A percentile compares a stretch with the other conserved stretches of the same genome.
Conservation (phyloP, 2,888 invertebrate genomes). For the Phorcus lineatus region DNA sequence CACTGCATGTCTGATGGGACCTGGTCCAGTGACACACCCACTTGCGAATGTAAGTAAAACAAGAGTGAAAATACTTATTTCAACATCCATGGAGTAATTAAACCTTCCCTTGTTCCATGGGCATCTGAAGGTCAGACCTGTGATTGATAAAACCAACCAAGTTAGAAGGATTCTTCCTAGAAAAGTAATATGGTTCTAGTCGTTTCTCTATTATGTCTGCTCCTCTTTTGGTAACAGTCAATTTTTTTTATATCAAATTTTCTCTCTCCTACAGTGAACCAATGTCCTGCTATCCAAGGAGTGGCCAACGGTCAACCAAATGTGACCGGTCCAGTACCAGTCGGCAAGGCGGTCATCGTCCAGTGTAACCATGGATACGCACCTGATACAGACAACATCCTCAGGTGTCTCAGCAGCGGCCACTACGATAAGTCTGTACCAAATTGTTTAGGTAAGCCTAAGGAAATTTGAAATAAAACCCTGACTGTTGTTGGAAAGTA, state of each 20-base stretch:
- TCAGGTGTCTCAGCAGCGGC: constrained; percentile 50
- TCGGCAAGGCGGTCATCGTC: constrained; percentile 49
- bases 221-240: too few species aligned
- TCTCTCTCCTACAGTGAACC: constrained; percentile 42
- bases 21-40: constrained; percentile 58
- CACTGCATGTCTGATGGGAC: constrained; percentile 54
- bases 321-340: constrained; percentile 42
- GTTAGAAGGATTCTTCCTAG: too few species aligned
- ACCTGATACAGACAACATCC: constrained; percentile 27
- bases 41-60: constrained; percentile 50
- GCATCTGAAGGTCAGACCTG: too few species aligned
- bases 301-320: constrained; percentile 49
- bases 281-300: constrained; percentile 50
- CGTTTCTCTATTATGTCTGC: too few species aligned
- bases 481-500: too few species aligned
- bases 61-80: too few species aligned
- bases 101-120: too few species aligned
- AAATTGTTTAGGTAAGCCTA: constrained; percentile 53
- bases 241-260: too few species aligned
- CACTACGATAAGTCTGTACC: constrained; percentile 48
- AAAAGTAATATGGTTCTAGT: too few species aligned
- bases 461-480: too few species aligned
- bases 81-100: too few species aligned
- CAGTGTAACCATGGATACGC: constrained; percentile 58
- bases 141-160: too few species aligned